Evolutionary conservation across 1,140 invertebrate genomes (phyloP).

Genomic region (Xylocopa sonorina): DNA sequence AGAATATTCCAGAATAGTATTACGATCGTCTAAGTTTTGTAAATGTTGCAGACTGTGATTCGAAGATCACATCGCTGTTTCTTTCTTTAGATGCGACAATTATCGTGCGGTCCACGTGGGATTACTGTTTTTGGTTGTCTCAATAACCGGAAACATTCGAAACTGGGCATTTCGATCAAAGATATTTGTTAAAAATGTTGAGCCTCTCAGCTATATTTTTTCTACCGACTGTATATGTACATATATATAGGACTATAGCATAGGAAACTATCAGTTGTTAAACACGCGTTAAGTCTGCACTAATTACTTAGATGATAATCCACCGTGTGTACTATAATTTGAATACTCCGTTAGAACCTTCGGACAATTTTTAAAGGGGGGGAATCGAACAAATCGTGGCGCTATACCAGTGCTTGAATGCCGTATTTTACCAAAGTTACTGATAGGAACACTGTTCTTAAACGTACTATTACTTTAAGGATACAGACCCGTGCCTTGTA

Average conservation of each 20-base stretch:
- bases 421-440: slow-evolving; percentile 46
- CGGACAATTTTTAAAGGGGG: neutral
- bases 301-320: slow-evolving; percentile 11
- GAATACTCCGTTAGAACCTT: neutral
- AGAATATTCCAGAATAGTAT: slow-evolving; percentile 59
- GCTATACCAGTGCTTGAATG: neutral
- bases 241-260: slow-evolving; percentile 27
- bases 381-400: neutral
- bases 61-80: slow-evolving; percentile 26
- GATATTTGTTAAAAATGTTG: slow-evolving; percentile 11
- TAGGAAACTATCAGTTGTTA: slow-evolving; percentile 24
- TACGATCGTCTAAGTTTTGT: slow-evolving; percentile 42
- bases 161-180: slow-evolving; percentile 62
- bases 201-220: slow-evolving; percentile 35
- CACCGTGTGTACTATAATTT: slow-evolving; percentile 3
- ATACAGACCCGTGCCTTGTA: slow-evolving; percentile 70
- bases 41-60: slow-evolving; percentile 41
- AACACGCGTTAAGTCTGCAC: slow-evolving; percentile 13
- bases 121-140: slow-evolving; percentile 56
- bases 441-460: slow-evolving; percentile 18
- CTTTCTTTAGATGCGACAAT: slow-evolving; percentile 35
- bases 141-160: slow-evolving; percentile 20
- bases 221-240: slow-evolving; percentile 41
- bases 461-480: slow-evolving; percentile 38
- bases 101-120: slow-evolving; percentile 40